Conservation (phyloP, 2,113 vertebrate genomes). For the Saccopteryx bilineata region DNA sequence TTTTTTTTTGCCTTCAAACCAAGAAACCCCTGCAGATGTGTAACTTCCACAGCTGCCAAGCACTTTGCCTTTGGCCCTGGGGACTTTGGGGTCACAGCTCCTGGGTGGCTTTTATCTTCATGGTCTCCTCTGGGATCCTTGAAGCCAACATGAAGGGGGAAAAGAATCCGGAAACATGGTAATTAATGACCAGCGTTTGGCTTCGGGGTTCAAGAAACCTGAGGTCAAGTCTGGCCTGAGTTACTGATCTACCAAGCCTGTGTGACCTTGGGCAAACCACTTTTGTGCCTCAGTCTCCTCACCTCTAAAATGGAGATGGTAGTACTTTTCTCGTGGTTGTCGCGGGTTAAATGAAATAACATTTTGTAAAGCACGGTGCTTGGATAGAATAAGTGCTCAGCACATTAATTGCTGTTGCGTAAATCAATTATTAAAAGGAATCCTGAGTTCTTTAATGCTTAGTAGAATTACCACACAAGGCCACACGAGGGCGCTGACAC, state of each 20-base stretch:
- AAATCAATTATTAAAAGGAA: not conserved
- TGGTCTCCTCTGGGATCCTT: not conserved
- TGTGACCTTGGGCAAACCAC: not conserved
- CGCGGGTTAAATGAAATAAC: not conserved
- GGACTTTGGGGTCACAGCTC: not conserved
- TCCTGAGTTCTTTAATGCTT: not conserved
- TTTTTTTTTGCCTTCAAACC: not conserved
- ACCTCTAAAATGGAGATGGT: not conserved
- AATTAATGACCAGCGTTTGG: not conserved
- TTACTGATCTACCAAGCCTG: not conserved
- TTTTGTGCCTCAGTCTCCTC: not conserved
- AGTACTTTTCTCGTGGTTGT: not conserved
- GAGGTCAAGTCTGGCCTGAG: not conserved
- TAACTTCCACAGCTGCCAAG: not conserved
- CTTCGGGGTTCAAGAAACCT: not conserved
- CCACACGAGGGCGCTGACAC: not conserved
- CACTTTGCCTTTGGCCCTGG: not conserved
- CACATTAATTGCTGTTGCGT: too few species aligned
- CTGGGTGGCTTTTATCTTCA: not conserved
- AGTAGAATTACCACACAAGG: not conserved
- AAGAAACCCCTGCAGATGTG: not conserved
- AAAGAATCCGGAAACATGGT: not conserved
- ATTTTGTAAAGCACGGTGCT: not conserved
- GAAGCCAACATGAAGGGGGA: not conserved
- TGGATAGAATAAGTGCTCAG: not conserved